phyloP scores from a whole-genome alignment of 2,113 vertebrate genomes.

The Eulacestoma nigropectus region DNA sequence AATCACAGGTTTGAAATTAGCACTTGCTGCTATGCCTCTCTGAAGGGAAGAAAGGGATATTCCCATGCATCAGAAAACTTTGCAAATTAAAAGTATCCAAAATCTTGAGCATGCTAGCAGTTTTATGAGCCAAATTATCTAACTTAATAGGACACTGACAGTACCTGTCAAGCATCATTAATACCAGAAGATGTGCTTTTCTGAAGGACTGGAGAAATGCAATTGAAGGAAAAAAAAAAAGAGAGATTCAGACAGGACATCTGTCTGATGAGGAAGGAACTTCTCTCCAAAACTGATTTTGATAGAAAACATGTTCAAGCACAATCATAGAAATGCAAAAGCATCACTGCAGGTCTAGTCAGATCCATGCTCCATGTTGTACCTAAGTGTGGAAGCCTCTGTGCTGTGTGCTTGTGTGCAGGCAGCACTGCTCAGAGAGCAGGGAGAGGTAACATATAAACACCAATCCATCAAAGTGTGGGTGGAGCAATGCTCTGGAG shows the following conservation, averaged over 20 bases:
- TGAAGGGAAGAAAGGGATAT: neutral
- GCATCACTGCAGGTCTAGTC: neutral
- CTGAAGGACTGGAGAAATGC: neutral
- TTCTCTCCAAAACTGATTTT: neutral
- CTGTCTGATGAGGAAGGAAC: neutral
- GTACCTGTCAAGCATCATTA: neutral
- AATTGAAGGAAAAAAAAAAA: neutral
- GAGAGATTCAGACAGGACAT: neutral
- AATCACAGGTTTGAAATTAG: neutral
- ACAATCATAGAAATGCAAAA: neutral
- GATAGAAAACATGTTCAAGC: neutral
- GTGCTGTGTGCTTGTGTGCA: neutral
- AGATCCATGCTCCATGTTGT: neutral
- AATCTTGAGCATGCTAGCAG: neutral
- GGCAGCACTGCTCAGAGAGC: neutral
- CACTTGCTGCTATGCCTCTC: neutral
- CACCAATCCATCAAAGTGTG: slow-evolving; percentile 40
- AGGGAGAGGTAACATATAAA: neutral
- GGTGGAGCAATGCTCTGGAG: slow-evolving; percentile 47
- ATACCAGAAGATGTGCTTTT: neutral
- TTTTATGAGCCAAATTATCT: neutral
- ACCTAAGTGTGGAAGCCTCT: neutral
- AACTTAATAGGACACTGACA: neutral
- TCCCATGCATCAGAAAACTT: neutral
- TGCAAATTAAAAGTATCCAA: neutral